Evolutionary conservation across 2,113 vertebrate species (phyloP).

Genomic region (Tragelaphus buxtoni): DNA sequence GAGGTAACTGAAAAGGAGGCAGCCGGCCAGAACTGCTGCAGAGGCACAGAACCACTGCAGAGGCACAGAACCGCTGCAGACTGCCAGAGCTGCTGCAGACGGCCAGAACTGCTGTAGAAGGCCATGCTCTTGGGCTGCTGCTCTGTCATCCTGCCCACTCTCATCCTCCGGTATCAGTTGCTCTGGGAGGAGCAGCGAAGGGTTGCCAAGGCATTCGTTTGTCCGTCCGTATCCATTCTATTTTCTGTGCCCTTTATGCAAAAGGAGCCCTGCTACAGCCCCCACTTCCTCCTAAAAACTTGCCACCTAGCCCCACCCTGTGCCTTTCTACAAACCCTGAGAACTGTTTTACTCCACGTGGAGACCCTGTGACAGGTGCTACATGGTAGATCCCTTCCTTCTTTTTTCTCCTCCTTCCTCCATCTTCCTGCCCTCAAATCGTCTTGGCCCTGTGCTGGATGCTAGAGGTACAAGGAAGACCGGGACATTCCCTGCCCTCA

Average conservation of each 20-base stretch:
- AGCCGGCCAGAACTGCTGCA: neutral
- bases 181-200: neutral
- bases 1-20: neutral
- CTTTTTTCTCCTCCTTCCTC: neutral
- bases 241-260: neutral
- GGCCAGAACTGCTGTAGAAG: too few species aligned
- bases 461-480: neutral
- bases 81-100: neutral
- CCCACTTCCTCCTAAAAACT: neutral
- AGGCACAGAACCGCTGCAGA: too few species aligned
- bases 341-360: neutral
- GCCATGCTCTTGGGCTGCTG: neutral
- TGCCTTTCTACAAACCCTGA: neutral
- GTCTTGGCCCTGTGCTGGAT: neutral
- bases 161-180: neutral
- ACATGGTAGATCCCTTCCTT: neutral
- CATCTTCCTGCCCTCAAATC: neutral
- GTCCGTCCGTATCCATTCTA: accelerated
- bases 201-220: accelerated
- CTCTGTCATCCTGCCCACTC: neutral
- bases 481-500: neutral
- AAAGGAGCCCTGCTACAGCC: neutral
- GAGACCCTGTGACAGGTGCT: neutral
- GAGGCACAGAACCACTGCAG: too few species aligned
- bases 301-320: neutral